These are phyloP conservation scores for Metridium senile DNA, from an alignment of 92 coral and sea anemone genomes.

Conservation along the genomic window DNA sequence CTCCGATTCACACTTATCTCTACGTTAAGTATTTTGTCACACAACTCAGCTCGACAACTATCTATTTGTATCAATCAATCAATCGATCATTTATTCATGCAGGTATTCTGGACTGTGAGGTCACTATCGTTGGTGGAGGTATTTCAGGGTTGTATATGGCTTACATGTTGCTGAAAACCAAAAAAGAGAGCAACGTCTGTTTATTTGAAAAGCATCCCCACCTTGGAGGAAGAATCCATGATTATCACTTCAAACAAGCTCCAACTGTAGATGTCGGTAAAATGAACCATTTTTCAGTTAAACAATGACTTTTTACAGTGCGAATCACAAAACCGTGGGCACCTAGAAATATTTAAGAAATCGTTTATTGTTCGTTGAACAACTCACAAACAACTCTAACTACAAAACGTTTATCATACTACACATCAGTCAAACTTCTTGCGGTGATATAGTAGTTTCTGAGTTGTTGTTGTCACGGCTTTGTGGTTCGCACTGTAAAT, in stretches of 20 bases:
- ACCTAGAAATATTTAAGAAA: too few species aligned
- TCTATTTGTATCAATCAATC: background rate
- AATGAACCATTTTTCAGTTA: background rate
- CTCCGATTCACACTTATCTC: too few species aligned
- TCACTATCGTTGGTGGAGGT: slow-evolving; percentile 67
- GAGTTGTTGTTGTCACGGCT: background rate
- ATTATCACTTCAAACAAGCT: slow-evolving; percentile 57
- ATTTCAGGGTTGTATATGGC: slow-evolving; percentile 70
- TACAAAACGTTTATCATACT: too few species aligned
- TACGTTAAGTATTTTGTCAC: too few species aligned
- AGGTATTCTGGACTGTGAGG: slow-evolving; percentile 48
- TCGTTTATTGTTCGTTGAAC: too few species aligned
- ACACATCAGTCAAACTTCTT: too few species aligned
- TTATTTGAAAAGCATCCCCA: slow-evolving; percentile 54
- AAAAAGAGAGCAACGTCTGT: slow-evolving; percentile 52
- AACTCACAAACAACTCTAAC: too few species aligned
- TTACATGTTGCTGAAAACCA: slow-evolving; percentile 50
- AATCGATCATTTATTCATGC: background rate
- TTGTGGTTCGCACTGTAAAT: too few species aligned
- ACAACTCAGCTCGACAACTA: too few species aligned
- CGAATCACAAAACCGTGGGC: too few species aligned
- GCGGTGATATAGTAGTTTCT: too few species aligned
- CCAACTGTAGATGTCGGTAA: slow-evolving; percentile 58
- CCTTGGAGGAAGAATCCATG: slow-evolving; percentile 66
- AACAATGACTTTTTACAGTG: too few species aligned